These are phyloP conservation scores for Hypselothyrea guttata DNA, from an alignment of 2,888 invertebrate species.

Conservation along the genomic window DNA sequence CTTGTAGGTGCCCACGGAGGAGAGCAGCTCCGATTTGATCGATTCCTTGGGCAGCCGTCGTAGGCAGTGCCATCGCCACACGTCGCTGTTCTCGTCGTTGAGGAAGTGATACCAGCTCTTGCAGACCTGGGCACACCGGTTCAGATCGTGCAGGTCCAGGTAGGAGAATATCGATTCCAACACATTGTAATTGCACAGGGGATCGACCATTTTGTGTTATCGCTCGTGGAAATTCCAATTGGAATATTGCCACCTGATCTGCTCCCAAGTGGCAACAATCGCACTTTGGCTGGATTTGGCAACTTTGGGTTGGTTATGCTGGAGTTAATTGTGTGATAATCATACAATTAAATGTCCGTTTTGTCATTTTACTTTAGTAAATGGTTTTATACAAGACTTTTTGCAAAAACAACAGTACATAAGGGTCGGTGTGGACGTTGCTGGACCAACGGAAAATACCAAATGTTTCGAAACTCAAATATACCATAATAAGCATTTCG, in stretches of 20 bases:
- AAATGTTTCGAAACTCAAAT: too few species aligned
- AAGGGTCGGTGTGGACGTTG: too few species aligned
- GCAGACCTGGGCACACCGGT: conserved; percentile 95
- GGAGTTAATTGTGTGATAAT: conserved; percentile 28
- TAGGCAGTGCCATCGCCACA: conserved; percentile 95
- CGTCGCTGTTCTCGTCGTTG: conserved; percentile 96
- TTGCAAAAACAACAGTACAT: conserved; percentile 41
- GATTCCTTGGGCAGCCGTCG: conserved; percentile 90
- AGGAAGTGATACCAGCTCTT: conserved; percentile 95
- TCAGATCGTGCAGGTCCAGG: conserved; percentile 92
- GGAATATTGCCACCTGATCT: conserved; percentile 9
- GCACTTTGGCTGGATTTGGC: conserved; percentile 3
- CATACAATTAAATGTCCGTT: conserved; percentile 22
- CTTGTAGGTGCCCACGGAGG: conserved; percentile 94
- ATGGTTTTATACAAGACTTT: conserved; percentile 31
- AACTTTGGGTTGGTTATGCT: conserved; percentile 13
- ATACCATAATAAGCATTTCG: too few species aligned
- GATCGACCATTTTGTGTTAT: conserved; percentile 84
- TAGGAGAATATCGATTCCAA: conserved; percentile 96
- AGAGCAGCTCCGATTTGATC: conserved; percentile 94
- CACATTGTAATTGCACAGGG: conserved; percentile 89
- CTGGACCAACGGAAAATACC: too few species aligned
- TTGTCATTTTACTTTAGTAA: conserved; percentile 39
- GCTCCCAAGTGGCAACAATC: conserved; percentile 6
- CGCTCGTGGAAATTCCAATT: conserved; percentile 26